Evolutionary conservation across 2,888 invertebrate genomes (phyloP).

Genomic region (Parasteatoda lunata): DNA sequence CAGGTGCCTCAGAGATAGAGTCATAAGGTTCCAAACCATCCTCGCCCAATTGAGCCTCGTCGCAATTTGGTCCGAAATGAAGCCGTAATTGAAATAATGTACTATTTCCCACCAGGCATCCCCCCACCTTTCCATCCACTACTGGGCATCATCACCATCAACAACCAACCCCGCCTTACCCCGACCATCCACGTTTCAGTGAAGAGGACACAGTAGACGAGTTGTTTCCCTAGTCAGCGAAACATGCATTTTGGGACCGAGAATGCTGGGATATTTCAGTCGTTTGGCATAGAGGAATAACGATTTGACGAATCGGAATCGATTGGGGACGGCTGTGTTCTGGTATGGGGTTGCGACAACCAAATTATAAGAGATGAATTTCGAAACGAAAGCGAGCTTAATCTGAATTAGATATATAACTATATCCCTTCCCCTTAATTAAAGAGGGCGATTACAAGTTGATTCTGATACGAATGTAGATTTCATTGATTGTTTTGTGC

Average conservation of each 20-base stretch:
- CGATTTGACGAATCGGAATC: conserved; percentile 1
- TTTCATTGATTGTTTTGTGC: neutral
- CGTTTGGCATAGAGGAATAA: neutral
- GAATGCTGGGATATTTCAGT: too few relatives aligned
- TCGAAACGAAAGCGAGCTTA: neutral
- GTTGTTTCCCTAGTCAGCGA: conserved; percentile 12
- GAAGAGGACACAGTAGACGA: conserved; percentile 4
- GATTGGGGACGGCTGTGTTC: neutral
- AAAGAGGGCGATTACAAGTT: neutral
- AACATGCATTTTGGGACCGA: neutral
- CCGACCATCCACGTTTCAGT: neutral
- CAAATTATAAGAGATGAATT: neutral
- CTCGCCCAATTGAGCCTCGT: conserved; percentile 68
- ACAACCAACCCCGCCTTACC: conserved; percentile 4
- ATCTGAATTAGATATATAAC: neutral
- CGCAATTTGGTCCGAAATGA: conserved; percentile 69
- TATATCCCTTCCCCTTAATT: neutral
- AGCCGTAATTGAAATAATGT: conserved; percentile 70
- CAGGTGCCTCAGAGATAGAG: conserved; percentile 16
- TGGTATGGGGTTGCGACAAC: neutral
- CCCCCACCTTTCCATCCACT: conserved; percentile 21
- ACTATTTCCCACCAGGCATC: conserved; percentile 54
- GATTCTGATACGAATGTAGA: neutral
- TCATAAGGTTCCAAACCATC: conserved; percentile 18
- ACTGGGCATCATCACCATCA: conserved; percentile 41